Conservation (phyloP, 2,797 vertebrate genomes). For the Phoebastria nigripes region DNA sequence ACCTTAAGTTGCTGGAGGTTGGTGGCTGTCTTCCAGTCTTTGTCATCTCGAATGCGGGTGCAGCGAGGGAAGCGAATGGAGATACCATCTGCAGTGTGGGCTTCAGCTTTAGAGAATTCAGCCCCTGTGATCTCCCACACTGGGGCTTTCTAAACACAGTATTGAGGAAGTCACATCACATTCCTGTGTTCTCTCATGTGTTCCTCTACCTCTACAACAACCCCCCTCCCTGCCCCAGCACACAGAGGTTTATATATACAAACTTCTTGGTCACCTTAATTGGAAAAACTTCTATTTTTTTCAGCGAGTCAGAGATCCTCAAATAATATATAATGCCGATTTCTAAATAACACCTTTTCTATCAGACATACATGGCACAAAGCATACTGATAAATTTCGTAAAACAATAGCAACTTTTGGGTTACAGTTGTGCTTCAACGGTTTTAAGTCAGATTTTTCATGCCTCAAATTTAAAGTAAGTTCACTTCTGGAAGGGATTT, state of each 20-base stretch:
- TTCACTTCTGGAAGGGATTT: slow-evolving; percentile 27
- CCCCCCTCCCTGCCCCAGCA: neutral
- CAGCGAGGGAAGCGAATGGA: slow-evolving; percentile 98
- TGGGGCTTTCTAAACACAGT: slow-evolving; percentile 81
- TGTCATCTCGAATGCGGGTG: slow-evolving; percentile 94
- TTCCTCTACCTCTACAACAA: neutral
- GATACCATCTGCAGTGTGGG: slow-evolving; percentile 97
- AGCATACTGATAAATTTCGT: neutral
- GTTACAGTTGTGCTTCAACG: neutral
- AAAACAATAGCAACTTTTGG: neutral
- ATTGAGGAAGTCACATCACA: neutral
- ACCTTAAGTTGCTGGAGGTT: slow-evolving; percentile 92
- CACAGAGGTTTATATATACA: accelerated
- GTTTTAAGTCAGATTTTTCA: neutral
- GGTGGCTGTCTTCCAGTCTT: slow-evolving; percentile 94
- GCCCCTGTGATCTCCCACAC: slow-evolving; percentile 99
- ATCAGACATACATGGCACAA: neutral
- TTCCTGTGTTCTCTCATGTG: too few relatives aligned
- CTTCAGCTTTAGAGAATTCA: slow-evolving; percentile 94
- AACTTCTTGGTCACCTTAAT: neutral
- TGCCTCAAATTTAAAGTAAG: neutral
- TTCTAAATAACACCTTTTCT: neutral
- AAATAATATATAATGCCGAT: neutral
- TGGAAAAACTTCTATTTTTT: neutral
- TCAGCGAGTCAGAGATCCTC: neutral